These are phyloP conservation scores for Liasis olivaceus DNA, from an alignment of 2,797 vertebrate species.

Conservation along the genomic window DNA sequence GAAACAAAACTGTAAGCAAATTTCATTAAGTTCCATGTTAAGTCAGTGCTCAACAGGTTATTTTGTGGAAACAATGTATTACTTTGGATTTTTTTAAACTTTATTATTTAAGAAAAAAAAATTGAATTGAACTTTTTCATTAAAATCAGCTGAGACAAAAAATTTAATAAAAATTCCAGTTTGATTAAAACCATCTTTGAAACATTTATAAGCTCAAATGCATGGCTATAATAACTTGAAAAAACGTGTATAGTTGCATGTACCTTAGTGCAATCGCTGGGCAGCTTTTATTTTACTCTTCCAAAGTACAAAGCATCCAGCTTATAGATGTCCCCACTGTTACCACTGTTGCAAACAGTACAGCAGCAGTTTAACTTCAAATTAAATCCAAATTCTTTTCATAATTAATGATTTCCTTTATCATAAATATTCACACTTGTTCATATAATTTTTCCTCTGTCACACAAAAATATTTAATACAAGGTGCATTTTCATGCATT, in stretches of 20 bases:
- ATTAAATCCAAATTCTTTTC: slow-evolving; percentile 65
- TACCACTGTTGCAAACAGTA: slow-evolving; percentile 50
- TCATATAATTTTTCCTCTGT: slow-evolving; percentile 69
- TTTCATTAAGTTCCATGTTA: slow-evolving; percentile 77
- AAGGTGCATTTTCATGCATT: slow-evolving; percentile 76
- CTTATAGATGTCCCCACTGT: slow-evolving; percentile 51
- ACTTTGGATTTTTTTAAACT: slow-evolving; percentile 77
- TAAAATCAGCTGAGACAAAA: slow-evolving; percentile 73
- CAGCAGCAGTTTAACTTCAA: slow-evolving; percentile 65
- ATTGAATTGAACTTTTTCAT: slow-evolving; percentile 76
- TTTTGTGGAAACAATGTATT: slow-evolving; percentile 77
- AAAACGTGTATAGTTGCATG: slow-evolving; percentile 58
- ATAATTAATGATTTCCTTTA: slow-evolving; percentile 68
- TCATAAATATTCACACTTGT: slow-evolving; percentile 75
- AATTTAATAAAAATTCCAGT: slow-evolving; percentile 72
- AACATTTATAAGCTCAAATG: slow-evolving; percentile 72
- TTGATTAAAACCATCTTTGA: slow-evolving; percentile 70
- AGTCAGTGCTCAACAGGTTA: slow-evolving; percentile 73
- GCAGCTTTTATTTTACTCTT: slow-evolving; percentile 57
- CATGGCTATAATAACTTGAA: slow-evolving; percentile 73
- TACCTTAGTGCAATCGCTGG: slow-evolving; percentile 53
- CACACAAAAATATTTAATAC: slow-evolving; percentile 81
- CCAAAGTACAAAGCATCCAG: slow-evolving; percentile 44
- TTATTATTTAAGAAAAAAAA: slow-evolving; percentile 72
- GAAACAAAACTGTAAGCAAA: slow-evolving; percentile 80